Conservation (phyloP, 2,797 vertebrate species). For the Meda fulgida region DNA sequence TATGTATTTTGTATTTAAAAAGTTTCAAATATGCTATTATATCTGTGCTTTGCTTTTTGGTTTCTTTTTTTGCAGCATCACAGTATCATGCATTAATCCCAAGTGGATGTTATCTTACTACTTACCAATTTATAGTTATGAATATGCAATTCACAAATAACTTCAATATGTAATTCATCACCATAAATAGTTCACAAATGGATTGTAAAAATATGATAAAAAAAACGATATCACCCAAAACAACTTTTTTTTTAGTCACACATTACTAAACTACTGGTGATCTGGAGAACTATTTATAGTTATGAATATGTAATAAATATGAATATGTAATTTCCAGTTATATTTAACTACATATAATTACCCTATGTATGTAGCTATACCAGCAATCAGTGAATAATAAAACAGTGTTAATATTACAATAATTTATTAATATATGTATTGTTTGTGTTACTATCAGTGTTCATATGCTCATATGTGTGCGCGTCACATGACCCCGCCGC, state of each 20-base stretch:
- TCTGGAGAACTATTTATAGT: neutral
- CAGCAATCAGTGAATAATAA: neutral
- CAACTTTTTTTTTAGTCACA: neutral
- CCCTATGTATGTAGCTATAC: neutral
- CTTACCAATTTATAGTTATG: no score
- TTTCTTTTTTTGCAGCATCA: neutral
- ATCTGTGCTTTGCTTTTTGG: neutral
- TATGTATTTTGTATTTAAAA: neutral
- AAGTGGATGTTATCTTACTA: neutral
- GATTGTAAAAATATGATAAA: neutral
- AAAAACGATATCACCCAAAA: neutral
- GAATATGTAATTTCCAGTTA: neutral
- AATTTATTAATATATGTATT: neutral
- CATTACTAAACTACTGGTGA: neutral
- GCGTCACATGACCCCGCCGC: conserved; percentile 43
- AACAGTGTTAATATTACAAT: neutral
- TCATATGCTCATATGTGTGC: neutral
- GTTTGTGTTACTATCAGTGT: neutral
- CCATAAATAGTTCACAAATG: neutral
- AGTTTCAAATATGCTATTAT: neutral
- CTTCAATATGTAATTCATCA: neutral
- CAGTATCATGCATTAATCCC: neutral
- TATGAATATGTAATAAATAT: no score
- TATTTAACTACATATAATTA: neutral
- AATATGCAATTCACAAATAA: neutral